phyloP scores from a whole-genome alignment of 1,140 invertebrate species.

The Diachasmimorpha longicaudata region DNA sequence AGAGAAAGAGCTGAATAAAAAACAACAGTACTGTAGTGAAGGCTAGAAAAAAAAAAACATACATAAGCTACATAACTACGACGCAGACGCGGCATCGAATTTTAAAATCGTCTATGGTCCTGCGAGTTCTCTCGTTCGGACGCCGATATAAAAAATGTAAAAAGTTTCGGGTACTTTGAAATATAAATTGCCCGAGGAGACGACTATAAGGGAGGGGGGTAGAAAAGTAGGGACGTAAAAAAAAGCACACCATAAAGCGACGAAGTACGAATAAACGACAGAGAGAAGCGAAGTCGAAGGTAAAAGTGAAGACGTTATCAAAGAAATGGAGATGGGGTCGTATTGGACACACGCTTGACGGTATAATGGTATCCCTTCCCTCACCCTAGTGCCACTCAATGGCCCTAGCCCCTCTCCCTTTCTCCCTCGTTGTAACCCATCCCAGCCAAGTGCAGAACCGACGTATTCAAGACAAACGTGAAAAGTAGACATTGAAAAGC shows the following conservation, averaged over 20 bases:
- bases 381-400: background rate
- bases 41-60: background rate
- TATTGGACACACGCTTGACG: background rate
- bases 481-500: conserved; percentile 10
- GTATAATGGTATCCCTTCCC: background rate
- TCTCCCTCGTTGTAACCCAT: background rate
- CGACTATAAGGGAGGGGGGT: background rate
- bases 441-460: background rate
- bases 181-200: conserved; percentile 20
- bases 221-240: background rate
- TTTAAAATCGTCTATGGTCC: conserved; percentile 20
- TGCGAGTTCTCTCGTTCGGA: background rate
- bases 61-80: background rate
- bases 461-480: conserved; percentile 1
- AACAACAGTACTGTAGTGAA: background rate
- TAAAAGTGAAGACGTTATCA: conserved; percentile 13
- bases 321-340: conserved; percentile 11
- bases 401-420: conserved; percentile 8
- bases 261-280: background rate
- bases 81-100: conserved; percentile 24
- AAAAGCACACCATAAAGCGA: background rate
- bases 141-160: conserved; percentile 21
- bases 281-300: background rate
- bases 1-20: background rate
- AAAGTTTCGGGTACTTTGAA: conserved; percentile 23